A percentile compares a stretch with the other conserved stretches of the same genome.
Conservation (phyloP, 2,797 vertebrate species). For the Crax fasciolata region DNA sequence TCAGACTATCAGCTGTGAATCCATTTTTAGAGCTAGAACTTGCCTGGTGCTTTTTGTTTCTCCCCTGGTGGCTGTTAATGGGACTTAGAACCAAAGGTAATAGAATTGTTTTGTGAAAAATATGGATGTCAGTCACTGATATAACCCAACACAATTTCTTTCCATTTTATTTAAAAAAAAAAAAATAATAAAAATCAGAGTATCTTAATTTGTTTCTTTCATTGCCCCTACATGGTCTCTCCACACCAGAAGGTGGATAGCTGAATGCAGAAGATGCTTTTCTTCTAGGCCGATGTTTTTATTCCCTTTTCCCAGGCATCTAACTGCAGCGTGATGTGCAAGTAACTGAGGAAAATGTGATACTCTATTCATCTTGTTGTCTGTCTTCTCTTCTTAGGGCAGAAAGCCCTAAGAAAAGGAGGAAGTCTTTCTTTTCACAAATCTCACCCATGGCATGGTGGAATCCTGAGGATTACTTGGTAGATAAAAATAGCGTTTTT, state of each 20-base stretch:
- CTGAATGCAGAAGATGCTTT: neutral
- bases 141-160: neutral
- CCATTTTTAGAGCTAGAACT: neutral
- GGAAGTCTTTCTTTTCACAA: neutral
- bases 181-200: neutral
- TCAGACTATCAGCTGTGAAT: neutral
- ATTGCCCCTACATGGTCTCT: neutral
- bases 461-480: neutral
- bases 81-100: neutral
- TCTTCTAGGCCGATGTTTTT: neutral
- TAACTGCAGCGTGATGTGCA: neutral
- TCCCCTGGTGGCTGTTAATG: neutral
- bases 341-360: neutral
- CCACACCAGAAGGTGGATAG: neutral
- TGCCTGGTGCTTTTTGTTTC: neutral
- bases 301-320: neutral
- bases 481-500: neutral
- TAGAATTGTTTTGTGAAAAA: neutral
- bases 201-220: neutral
- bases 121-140: neutral
- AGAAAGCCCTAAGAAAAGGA: neutral
- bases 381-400: neutral
- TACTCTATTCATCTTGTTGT: neutral
- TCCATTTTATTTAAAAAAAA: neutral
- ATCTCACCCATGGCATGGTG: neutral